Evolutionary conservation across 2,113 vertebrate genomes (phyloP), one percentile per base, ranked within the genome.

Genomic region (Antennarius striatus): DNA sequence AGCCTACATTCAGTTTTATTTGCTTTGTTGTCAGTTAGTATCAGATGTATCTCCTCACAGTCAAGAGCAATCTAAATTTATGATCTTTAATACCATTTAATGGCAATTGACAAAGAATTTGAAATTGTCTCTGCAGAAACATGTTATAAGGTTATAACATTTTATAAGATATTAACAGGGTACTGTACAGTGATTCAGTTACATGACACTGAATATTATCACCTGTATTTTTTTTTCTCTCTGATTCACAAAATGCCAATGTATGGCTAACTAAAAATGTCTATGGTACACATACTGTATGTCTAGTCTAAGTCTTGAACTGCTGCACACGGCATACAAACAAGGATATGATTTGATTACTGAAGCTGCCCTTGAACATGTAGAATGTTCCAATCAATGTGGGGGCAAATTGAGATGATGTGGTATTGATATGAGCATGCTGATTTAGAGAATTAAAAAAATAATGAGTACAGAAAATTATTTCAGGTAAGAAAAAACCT

Each of bases 331-430:
- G 22, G 22, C 22, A 22, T 22, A 22, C 22, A 22, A 22, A 7
- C 32, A 36, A 36, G 7, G 32, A 36, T 7, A 7, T 7, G 32
- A 36, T 36, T 36, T 36, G 7, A 36, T 36, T 36, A 70, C 54
- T 54, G 42, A 55, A 50, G 63, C 73, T 36, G 45, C 64, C 69
- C 56, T 28, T 56, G 75, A 73, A 88, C 88, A 88, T 78, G 74
- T 73, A 81, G 79, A 65, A 68, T 75, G 59, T 83, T 89, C 87
- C 84, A 86, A 86, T 90, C 78, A 84, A 80, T 49, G 80, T 57
- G 82, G 73, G 72, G 73, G 77, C 63, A 71, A 91, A 86, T 90
- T 88, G 86, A 80, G 76, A 88, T 88, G 85, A 86, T 80, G 74
- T 83, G 81, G 75, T 85, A 88, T 73, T 69, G 71, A 82, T 90